phyloP scores from a whole-genome alignment of 23 tunicate genomes.

The Trididemnum clinides region DNA sequence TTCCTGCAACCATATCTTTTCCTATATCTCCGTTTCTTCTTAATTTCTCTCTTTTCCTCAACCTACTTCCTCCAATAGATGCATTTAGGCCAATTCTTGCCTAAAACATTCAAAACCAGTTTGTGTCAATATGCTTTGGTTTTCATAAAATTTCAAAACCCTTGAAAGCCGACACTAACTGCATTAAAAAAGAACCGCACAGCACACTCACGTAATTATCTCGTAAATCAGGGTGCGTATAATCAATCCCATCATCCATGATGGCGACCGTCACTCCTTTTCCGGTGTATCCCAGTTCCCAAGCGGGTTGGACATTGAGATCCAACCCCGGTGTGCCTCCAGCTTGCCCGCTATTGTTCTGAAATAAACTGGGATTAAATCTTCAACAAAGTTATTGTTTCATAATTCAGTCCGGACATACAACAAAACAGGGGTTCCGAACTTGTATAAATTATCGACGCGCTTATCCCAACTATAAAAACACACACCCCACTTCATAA shows the following conservation, averaged over 20 bases:
- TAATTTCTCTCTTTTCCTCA: no score
- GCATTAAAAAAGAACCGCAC: neutral
- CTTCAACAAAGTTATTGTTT: neutral
- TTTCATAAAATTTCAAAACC: neutral
- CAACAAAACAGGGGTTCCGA: no score
- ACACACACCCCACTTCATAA: no score
- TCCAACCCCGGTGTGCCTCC: slow-evolving; percentile 97
- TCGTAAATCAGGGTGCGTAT: slow-evolving; percentile 89
- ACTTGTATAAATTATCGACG: no score
- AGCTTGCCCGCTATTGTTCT: slow-evolving; percentile 99
- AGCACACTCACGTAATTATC: slow-evolving; percentile 84
- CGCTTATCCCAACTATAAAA: no score
- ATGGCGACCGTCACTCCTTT: slow-evolving; percentile 97
- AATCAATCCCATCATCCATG: slow-evolving; percentile 98
- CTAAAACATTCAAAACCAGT: neutral
- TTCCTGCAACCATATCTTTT: no score
- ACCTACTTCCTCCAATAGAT: no score
- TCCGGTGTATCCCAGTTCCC: slow-evolving; percentile 98
- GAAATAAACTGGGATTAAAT: slow-evolving; percentile 1
- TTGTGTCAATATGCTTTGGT: neutral
- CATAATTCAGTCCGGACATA: no score
- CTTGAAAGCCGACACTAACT: neutral
- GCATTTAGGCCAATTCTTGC: no score
- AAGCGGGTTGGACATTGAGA: slow-evolving; percentile 85
- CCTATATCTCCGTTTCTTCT: no score